Evolutionary conservation across 2,113 vertebrate species (phyloP).

Genomic region (Siphamia tubifer): DNA sequence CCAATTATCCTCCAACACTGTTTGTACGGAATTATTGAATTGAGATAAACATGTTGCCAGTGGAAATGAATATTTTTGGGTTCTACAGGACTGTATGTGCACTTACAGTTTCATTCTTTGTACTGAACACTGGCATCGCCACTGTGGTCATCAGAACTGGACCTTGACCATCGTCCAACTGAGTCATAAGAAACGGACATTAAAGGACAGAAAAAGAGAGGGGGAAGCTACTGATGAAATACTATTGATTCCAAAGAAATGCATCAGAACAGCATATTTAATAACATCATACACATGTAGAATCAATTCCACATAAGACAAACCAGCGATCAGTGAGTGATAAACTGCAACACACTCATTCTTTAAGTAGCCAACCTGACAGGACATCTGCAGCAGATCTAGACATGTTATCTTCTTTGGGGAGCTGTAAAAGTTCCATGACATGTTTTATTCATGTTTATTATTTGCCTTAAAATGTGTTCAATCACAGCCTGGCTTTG

Average conservation of each 20-base stretch:
- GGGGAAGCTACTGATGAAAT: conserved; percentile 26
- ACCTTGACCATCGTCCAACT: conserved; percentile 90
- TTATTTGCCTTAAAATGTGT: conserved; percentile 69
- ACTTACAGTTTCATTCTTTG: conserved; percentile 98
- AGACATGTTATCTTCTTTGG: conserved; percentile 41
- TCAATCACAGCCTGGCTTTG: conserved; percentile 65
- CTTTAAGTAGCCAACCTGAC: conserved; percentile 8
- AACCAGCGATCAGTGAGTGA: neutral
- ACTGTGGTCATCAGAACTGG: conserved; percentile 97
- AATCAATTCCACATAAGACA: conserved; percentile 23
- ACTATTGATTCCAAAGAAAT: conserved; percentile 4
- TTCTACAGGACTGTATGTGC: neutral
- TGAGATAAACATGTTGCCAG: neutral
- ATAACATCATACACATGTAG: neutral
- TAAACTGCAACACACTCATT: neutral
- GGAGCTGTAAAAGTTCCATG: conserved; percentile 44
- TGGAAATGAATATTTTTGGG: neutral
- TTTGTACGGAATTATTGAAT: neutral
- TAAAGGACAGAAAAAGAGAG: neutral
- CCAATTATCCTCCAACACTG: conserved; percentile 3
- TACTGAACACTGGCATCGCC: conserved; percentile 99
- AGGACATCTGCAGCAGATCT: conserved; percentile 12
- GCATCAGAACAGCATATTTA: neutral
- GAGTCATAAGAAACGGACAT: conserved; percentile 53
- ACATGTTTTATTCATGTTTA: conserved; percentile 75